Percentiles rank a stretch among this genome's conserved stretches.
phyloP scores from a whole-genome alignment of 2,888 invertebrate genomes.

The Eupithecia inturbata region DNA sequence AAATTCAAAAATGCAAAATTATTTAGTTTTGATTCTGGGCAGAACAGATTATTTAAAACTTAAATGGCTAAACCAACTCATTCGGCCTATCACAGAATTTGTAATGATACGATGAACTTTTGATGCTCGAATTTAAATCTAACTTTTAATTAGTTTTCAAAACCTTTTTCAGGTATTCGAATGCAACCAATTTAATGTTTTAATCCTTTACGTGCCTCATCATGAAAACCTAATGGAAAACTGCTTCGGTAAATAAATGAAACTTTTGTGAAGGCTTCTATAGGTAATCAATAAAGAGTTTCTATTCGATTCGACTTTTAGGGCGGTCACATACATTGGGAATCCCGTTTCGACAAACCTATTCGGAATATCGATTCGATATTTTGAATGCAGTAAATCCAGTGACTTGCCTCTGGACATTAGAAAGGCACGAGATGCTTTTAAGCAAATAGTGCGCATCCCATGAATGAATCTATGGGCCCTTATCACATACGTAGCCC shows the following conservation, averaged over 20 bases:
- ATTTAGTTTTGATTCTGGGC: background rate
- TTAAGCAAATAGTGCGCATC: no score
- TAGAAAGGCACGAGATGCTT: no score
- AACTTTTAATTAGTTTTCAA: constrained; percentile 1
- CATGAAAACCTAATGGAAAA: background rate
- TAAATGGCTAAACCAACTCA: background rate
- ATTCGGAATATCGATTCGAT: background rate
- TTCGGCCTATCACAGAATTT: background rate
- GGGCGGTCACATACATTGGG: no score
- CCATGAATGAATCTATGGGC: no score
- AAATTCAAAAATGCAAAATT: background rate
- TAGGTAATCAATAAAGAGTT: background rate
- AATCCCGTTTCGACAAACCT: no score
- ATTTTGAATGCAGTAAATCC: background rate
- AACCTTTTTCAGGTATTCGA: background rate
- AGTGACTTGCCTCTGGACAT: no score
- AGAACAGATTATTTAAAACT: background rate
- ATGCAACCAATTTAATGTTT: constrained; percentile 2
- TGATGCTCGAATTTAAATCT: background rate
- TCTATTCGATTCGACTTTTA: background rate
- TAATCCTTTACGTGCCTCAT: background rate
- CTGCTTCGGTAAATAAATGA: background rate
- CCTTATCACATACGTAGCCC: background rate
- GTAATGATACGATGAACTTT: background rate
- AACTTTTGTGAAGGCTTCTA: background rate